phyloP scores from a whole-genome alignment of 2,113 vertebrate species.

The Limanda limanda region DNA sequence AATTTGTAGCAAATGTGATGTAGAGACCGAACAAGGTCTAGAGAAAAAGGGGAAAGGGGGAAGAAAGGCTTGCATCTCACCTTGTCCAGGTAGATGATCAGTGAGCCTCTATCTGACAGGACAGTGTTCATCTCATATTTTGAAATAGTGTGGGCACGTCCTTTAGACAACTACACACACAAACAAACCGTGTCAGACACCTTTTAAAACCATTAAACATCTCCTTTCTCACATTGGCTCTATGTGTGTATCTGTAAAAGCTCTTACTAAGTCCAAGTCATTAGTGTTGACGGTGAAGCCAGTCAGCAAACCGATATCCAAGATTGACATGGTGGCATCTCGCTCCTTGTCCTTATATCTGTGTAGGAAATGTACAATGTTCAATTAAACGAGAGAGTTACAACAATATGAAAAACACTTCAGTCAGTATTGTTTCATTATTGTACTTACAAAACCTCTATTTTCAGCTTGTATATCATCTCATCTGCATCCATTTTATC shows the following conservation, averaged over 20 bases:
- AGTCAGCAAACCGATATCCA: slow-evolving; percentile 83
- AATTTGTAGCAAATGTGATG: background rate
- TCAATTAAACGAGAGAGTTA: background rate
- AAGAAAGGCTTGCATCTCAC: slow-evolving; percentile 57
- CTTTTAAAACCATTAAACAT: background rate
- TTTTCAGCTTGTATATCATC: slow-evolving; percentile 54
- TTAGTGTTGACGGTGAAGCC: slow-evolving; percentile 69
- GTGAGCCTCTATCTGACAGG: slow-evolving; percentile 79
- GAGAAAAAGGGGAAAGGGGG: background rate
- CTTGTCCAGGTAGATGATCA: slow-evolving; percentile 90
- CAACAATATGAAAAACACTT: background rate
- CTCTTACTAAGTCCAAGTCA: too few species aligned
- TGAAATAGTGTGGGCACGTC: slow-evolving; percentile 81
- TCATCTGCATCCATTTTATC: background rate
- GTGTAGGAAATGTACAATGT: slow-evolving; percentile 7
- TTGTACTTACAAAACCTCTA: slow-evolving; percentile 68
- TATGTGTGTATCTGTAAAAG: background rate
- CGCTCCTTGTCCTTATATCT: slow-evolving; percentile 50
- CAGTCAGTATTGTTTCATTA: background rate
- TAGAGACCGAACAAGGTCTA: background rate
- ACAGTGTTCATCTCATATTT: slow-evolving; percentile 82
- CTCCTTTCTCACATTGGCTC: background rate
- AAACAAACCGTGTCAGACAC: slow-evolving; percentile 1
- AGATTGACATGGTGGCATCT: slow-evolving; percentile 81
- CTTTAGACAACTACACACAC: slow-evolving; percentile 75